Percentiles rank a stretch among this genome's conserved stretches.
phyloP scores from a whole-genome alignment of 2,113 vertebrate genomes.

The Meriones unguiculatus region DNA sequence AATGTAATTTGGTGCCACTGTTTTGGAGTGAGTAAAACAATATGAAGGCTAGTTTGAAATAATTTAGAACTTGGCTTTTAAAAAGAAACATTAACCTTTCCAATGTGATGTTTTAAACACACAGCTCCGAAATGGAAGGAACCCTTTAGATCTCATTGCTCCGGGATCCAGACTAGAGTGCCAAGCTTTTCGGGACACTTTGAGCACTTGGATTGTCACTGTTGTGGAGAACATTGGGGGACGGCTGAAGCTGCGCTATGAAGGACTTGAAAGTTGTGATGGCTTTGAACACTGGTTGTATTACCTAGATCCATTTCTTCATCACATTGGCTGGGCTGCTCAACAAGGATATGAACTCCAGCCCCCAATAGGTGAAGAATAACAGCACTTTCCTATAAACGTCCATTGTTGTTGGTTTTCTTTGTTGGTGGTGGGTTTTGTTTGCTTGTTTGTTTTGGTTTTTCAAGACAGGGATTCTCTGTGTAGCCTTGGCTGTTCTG shows the following conservation, averaged over 20 bases:
- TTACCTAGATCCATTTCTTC: constrained; percentile 96
- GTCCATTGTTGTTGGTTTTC: neutral
- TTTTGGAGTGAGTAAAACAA: constrained; percentile 45
- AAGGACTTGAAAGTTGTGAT: constrained; percentile 91
- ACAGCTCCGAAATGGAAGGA: constrained; percentile 95
- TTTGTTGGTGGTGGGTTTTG: too few species aligned
- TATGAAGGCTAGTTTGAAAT: constrained; percentile 51
- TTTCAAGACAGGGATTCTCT: too few species aligned
- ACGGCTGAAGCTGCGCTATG: constrained; percentile 92
- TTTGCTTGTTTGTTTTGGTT: too few species aligned
- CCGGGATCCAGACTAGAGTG: constrained; percentile 94
- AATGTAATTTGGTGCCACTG: constrained; percentile 34
- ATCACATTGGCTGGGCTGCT: constrained; percentile 95
- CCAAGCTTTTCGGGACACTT: constrained; percentile 89
- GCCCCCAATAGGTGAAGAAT: constrained; percentile 91
- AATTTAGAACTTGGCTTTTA: constrained; percentile 43
- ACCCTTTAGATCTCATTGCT: constrained; percentile 95
- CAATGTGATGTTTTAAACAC: neutral
- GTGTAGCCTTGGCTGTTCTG: too few species aligned
- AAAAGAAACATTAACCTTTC: constrained; percentile 31
- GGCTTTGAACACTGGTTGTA: constrained; percentile 92
- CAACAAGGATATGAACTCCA: constrained; percentile 91
- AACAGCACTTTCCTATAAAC: constrained; percentile 31
- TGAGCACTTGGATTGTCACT: constrained; percentile 92
- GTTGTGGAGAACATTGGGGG: constrained; percentile 96